These are phyloP conservation scores for Elymnias hypermnestra DNA, from an alignment of 1,140 invertebrate genomes.

Conservation along the genomic window DNA sequence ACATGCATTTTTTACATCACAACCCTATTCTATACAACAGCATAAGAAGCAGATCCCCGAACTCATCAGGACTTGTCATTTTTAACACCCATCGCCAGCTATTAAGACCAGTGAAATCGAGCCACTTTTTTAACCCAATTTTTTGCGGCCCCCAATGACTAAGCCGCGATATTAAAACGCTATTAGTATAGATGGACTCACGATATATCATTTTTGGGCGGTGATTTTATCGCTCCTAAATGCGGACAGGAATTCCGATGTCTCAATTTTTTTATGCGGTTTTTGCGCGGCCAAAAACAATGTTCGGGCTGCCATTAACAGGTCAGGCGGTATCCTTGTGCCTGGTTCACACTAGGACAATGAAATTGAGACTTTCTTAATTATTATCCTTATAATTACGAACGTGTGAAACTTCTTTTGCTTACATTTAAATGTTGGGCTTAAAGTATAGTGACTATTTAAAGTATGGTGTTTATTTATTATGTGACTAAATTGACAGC, in stretches of 20 bases:
- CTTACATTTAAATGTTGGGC: no score
- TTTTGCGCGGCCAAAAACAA: constrained; percentile 53
- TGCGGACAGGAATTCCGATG: constrained; percentile 62
- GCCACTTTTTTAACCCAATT: constrained; percentile 28
- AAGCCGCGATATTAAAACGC: constrained; percentile 69
- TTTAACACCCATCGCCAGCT: constrained; percentile 20
- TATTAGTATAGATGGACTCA: constrained; percentile 62
- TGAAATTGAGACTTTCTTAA: no score
- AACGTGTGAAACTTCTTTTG: no score
- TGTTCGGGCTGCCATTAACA: constrained; percentile 47
- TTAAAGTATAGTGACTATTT: no score
- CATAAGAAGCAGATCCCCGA: background rate
- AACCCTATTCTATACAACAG: no score
- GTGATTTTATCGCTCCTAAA: constrained; percentile 67
- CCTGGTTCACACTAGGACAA: background rate
- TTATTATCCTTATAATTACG: no score
- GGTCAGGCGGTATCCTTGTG: constrained; percentile 17
- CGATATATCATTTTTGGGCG: constrained; percentile 65
- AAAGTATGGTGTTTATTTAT: no score
- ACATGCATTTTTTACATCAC: no score
- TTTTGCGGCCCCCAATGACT: constrained; percentile 53
- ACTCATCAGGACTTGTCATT: constrained; percentile 13
- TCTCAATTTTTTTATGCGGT: constrained; percentile 53
- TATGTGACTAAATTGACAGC: no score
- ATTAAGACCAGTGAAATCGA: constrained; percentile 22